These are phyloP conservation scores for Paralvinella palmiformis DNA, from an alignment of 1,140 invertebrate genomes.

Conservation along the genomic window DNA sequence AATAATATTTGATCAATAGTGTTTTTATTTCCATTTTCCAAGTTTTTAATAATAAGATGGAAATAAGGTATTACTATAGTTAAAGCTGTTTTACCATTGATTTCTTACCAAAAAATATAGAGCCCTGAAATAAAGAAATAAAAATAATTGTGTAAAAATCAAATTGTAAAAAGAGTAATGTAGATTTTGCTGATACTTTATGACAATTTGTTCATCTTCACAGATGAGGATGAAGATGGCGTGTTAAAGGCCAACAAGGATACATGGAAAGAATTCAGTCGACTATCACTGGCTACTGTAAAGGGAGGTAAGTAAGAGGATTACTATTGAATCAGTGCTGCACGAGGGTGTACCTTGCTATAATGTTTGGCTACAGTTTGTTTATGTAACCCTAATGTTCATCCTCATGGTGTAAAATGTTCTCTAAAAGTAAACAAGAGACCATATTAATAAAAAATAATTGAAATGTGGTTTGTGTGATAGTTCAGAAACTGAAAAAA, in stretches of 20 bases:
- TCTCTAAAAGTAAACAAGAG: too few relatives aligned
- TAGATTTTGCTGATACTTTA: neutral
- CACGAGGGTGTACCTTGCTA: too few relatives aligned
- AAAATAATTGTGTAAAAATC: neutral
- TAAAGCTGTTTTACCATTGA: neutral
- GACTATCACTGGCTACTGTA: conserved; percentile 8
- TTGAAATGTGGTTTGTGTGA: too few relatives aligned
- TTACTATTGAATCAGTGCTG: too few relatives aligned
- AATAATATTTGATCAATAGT: too few relatives aligned
- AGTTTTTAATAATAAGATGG: neutral
- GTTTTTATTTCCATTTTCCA: too few relatives aligned
- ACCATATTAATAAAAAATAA: too few relatives aligned
- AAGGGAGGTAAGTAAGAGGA: too few relatives aligned
- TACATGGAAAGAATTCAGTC: conserved; percentile 6
- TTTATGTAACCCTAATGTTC: too few relatives aligned
- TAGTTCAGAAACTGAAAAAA: too few relatives aligned
- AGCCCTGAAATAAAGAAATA: neutral
- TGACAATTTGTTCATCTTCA: neutral
- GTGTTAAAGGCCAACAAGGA: neutral
- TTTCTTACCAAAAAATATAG: neutral
- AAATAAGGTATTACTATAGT: neutral
- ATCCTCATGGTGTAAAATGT: too few relatives aligned
- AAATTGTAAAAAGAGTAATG: neutral
- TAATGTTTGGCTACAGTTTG: too few relatives aligned
- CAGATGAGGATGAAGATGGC: conserved; percentile 6